A percentile compares a stretch with the other conserved stretches of the same genome.
phyloP scores from a whole-genome alignment of 2,888 invertebrate species.

The Lochmaea crataegi region DNA sequence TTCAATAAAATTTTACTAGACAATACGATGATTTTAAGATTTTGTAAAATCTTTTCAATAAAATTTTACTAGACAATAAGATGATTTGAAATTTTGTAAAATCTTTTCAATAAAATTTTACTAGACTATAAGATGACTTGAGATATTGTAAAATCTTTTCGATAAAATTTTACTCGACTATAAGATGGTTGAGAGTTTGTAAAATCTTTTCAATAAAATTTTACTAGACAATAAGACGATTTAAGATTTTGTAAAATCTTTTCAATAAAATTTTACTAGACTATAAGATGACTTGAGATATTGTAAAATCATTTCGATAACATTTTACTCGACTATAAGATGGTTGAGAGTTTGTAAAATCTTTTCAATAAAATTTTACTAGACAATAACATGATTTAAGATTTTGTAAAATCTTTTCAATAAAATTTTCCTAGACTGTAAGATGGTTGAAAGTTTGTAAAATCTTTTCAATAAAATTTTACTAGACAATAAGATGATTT shows the following conservation, averaged over 20 bases:
- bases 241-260: not conserved
- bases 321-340: not conserved
- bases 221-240: not conserved
- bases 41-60: not conserved
- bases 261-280: not conserved
- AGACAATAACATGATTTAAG: too few relatives aligned
- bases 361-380: not conserved
- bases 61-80: not conserved
- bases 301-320: not conserved
- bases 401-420: not conserved
- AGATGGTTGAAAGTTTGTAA: not conserved
- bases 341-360: not conserved
- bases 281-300: too few relatives aligned
- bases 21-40: not conserved
- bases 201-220: constrained; percentile 1
- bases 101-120: not conserved
- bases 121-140: not conserved
- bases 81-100: not conserved
- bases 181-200: not conserved
- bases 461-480: not conserved
- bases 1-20: not conserved
- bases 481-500: not conserved
- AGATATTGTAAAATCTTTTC: not conserved
- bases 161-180: not conserved
- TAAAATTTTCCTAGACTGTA: not conserved